These are phyloP conservation scores for Mionectes macconnelli DNA, from an alignment of 2,113 vertebrate species.

Conservation along the genomic window DNA sequence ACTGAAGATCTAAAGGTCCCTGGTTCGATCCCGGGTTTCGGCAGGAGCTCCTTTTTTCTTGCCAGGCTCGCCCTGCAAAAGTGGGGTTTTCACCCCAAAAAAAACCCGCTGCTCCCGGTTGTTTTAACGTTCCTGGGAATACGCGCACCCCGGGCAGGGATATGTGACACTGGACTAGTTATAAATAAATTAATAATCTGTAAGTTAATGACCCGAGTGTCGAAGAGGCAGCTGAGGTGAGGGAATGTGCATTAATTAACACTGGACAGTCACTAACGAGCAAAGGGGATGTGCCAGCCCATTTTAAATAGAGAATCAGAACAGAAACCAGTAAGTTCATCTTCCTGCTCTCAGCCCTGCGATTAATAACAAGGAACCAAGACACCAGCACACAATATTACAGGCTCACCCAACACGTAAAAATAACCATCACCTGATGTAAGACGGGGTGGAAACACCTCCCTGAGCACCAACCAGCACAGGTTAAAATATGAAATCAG, in stretches of 20 bases:
- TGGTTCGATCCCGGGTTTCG: constrained; percentile 97
- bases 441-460: neutral
- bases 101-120: rapidly evolving
- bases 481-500: neutral
- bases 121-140: neutral
- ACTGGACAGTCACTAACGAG: neutral
- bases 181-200: neutral
- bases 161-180: neutral
- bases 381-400: neutral
- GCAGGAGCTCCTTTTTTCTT: constrained; percentile 25
- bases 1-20: constrained; percentile 91
- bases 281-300: no score
- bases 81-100: neutral
- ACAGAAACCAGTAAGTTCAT: neutral
- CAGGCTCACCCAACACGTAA: neutral
- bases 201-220: neutral
- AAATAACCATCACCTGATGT: neutral
- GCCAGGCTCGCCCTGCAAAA: rapidly evolving
- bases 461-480: constrained; percentile 78
- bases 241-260: neutral
- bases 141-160: rapidly evolving
- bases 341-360: rapidly evolving
- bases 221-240: no score
- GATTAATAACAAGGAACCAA: rapidly evolving
- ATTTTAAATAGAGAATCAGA: neutral